Conservation (phyloP, 2,113 vertebrate genomes). For the Sapajus apella region DNA sequence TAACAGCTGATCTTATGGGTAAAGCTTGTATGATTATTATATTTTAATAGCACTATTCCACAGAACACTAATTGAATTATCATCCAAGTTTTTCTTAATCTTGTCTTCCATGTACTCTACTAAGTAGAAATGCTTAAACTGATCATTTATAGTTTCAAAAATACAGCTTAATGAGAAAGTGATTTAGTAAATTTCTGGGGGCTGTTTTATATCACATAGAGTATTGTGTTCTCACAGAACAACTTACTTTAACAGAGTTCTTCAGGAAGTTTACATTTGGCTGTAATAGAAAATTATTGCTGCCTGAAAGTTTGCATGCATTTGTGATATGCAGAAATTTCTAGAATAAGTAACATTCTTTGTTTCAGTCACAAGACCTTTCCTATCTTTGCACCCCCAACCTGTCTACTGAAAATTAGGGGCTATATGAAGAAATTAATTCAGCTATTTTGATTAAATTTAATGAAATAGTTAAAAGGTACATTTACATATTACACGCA, state of each 20-base stretch:
- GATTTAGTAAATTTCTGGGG: conserved; percentile 53
- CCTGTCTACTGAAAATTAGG: neutral
- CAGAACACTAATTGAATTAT: conserved; percentile 18
- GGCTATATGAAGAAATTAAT: neutral
- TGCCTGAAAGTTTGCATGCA: neutral
- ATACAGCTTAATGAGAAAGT: conserved; percentile 63
- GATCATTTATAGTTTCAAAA: conserved; percentile 71
- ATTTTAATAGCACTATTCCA: conserved; percentile 36
- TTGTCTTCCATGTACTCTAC: neutral
- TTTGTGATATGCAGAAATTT: neutral
- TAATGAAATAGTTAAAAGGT: conserved; percentile 28
- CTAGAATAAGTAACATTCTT: neutral
- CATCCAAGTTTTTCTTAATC: conserved; percentile 19
- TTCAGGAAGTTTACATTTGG: neutral
- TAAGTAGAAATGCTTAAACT: conserved; percentile 67
- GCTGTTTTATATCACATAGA: conserved; percentile 48
- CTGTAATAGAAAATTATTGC: conserved; percentile 28
- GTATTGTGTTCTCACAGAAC: conserved; percentile 22
- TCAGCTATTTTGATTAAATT: neutral
- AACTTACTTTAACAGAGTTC: conserved; percentile 40
- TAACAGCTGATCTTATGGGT: neutral
- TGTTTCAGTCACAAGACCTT: neutral
- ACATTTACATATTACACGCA: neutral
- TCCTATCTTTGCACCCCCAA: neutral
- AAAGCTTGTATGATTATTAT: neutral